These are phyloP conservation scores for Drosophila engyochracea DNA, from an alignment of 2,888 invertebrate species.

Conservation along the genomic window DNA sequence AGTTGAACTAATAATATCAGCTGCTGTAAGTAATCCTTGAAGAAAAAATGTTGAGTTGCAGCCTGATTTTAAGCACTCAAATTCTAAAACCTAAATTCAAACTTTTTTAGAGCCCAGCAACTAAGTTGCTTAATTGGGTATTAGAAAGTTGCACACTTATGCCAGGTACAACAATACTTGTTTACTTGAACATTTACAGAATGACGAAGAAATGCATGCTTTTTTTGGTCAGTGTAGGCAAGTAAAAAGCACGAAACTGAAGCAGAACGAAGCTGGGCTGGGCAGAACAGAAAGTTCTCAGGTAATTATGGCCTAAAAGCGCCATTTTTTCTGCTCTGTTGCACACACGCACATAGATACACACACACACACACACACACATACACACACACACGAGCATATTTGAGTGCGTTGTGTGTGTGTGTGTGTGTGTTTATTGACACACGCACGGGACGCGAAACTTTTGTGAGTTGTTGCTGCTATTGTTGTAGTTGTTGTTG, in stretches of 20 bases:
- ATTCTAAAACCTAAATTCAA: background rate
- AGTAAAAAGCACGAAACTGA: constrained; percentile 18
- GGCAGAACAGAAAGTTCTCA: constrained; percentile 68
- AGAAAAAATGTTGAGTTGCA: background rate
- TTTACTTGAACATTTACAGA: background rate
- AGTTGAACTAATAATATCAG: too few relatives aligned
- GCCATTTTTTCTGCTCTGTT: constrained; percentile 61
- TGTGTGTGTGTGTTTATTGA: constrained; percentile 67
- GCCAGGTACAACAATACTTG: background rate
- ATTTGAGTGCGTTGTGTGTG: constrained; percentile 27
- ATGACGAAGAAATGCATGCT: background rate
- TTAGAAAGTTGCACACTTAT: background rate
- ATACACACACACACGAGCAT: constrained; percentile 22
- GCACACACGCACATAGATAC: constrained; percentile 28
- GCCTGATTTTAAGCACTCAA: background rate
- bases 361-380: constrained; percentile 32
- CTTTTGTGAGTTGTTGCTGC: constrained; percentile 46
- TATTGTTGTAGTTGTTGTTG: constrained; percentile 10
- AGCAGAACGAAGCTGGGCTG: constrained; percentile 22
- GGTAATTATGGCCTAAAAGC: constrained; percentile 81
- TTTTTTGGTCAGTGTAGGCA: constrained; percentile 8
- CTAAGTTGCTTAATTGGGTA: background rate
- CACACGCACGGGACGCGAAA: constrained; percentile 68
- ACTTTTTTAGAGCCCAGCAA: background rate
- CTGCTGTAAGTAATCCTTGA: too few relatives aligned